A percentile compares a stretch with the other conserved stretches of the same genome.
phyloP scores from a whole-genome alignment of 2,888 invertebrate genomes.

The Heliconius hortense region DNA sequence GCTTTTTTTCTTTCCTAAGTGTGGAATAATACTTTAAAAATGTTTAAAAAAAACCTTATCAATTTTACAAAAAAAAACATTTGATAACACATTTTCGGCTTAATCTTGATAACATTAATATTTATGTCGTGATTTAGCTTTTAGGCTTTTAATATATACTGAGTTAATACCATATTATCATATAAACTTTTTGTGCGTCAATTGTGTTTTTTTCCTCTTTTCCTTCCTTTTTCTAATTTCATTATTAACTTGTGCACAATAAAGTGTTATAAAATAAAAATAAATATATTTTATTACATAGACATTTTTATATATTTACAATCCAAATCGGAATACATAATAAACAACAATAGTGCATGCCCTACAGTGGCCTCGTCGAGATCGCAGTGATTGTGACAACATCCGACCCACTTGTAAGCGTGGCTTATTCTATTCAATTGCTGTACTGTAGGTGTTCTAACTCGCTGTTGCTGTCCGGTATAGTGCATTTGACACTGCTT shows the following conservation, averaged over 20 bases:
- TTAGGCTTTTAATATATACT: neutral
- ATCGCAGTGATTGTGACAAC: slow-evolving; percentile 49
- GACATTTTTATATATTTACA: neutral
- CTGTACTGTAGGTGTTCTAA: slow-evolving; percentile 17
- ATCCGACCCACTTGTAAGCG: slow-evolving; percentile 49
- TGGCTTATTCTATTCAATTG: slow-evolving; percentile 37
- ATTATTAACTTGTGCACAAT: no score
- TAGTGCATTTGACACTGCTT: neutral
- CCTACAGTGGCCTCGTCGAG: slow-evolving; percentile 45
- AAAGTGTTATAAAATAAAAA: no score
- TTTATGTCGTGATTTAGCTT: neutral
- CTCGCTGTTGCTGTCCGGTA: neutral
- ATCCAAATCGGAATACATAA: slow-evolving; percentile 7
- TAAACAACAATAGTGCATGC: slow-evolving; percentile 18
- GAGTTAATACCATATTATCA: neutral
- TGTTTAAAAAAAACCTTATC: no score
- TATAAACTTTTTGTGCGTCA: no score
- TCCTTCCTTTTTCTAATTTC: no score
- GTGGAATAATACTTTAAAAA: no score
- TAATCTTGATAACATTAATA: neutral
- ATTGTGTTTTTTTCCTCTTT: no score
- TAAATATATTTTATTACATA: no score
- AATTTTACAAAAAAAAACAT: neutral
- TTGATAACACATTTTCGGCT: neutral
- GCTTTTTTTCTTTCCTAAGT: no score